Base-by-base conservation (phyloP, 2,113 vertebrate species). In the Cynopterus brachyotis region DNA sequence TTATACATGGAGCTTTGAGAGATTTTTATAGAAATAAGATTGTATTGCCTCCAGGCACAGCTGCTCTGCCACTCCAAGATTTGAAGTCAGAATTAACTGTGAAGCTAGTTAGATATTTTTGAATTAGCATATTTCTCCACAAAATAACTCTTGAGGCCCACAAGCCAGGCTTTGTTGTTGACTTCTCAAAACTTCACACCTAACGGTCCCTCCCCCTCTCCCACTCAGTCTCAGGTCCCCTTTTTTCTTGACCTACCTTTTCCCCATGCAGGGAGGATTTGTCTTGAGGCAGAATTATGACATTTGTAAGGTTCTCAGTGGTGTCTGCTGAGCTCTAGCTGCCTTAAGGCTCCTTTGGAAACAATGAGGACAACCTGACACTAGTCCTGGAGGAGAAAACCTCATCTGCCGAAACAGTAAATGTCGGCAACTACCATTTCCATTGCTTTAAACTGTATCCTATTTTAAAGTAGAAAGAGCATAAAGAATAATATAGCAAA, bases 21-120 rank as follows among this genome's bases (percentile, higher is more conserved):
- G 96, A 96, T 96, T 98, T 98, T 98, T 98, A 97, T 96, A 98
- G 97, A 97, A 97, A 96, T 96, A 85, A 96, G 96, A 98, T 97
- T 97, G 97, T 98, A 97, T 97, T 93, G 97, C 97, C 89, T 95
- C 81, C 70, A 96, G 97, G 93, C 97, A 96, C 97, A 97, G 96
- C 97, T 97, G 97, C 93, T 97, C 62, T 69, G 81, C 96, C 95
- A 93, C 93, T 96, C 91, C 35, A 93, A 94, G 89, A 98, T 91
- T 82, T 92, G 89, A 96, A 98, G 96, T 96, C 96, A 96, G 91
- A 97, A 93, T 97, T 95, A 95, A 96, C 95, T 92, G 84, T 91
- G 88, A 96, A 97, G 76, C 95, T 92, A 88, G 96, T 92, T 96
- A 95, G 91, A 95, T 95, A 89, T 98, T 94, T 94, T 96, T 94